Percentiles rank a stretch among this genome's conserved stretches.
These are phyloP conservation scores for Fukomys damarensis DNA, from an alignment of 2,113 vertebrate genomes.

Conservation along the genomic window DNA sequence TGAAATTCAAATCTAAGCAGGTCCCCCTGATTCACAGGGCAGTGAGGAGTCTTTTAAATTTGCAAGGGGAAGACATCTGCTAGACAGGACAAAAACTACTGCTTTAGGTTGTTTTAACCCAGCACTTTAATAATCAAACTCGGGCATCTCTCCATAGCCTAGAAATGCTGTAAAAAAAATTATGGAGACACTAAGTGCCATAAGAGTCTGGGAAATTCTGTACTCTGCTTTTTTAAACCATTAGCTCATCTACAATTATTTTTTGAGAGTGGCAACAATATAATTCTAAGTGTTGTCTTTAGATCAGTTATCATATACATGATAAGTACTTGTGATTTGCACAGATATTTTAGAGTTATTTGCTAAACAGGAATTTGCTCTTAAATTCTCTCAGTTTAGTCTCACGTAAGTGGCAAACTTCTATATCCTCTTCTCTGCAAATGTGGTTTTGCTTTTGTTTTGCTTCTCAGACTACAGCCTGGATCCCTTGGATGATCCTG, in stretches of 20 bases:
- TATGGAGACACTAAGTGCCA: neutral
- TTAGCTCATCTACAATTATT: neutral
- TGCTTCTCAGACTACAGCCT: neutral
- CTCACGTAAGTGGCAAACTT: neutral
- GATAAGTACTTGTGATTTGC: neutral
- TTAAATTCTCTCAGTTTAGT: neutral
- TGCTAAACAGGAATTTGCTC: slow-evolving; percentile 18
- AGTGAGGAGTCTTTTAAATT: neutral
- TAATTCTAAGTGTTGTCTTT: neutral
- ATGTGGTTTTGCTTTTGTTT: neutral
- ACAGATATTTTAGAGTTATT: neutral
- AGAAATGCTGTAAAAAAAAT: neutral
- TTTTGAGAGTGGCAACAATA: neutral
- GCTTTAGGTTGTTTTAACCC: neutral
- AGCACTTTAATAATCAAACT: neutral
- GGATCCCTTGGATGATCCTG: neutral
- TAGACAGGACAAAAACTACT: neutral
- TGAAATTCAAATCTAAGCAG: slow-evolving; percentile 43
- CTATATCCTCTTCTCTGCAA: neutral
- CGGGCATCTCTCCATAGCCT: neutral
- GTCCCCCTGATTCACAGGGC: neutral
- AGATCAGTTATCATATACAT: neutral
- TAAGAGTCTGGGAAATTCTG: neutral
- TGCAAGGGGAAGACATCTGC: neutral
- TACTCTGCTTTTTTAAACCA: neutral